Evolutionary conservation across 2,113 vertebrate species (phyloP), one percentile per base, ranked within the genome.

Genomic region (Campylorhamphus procurvoides): DNA sequence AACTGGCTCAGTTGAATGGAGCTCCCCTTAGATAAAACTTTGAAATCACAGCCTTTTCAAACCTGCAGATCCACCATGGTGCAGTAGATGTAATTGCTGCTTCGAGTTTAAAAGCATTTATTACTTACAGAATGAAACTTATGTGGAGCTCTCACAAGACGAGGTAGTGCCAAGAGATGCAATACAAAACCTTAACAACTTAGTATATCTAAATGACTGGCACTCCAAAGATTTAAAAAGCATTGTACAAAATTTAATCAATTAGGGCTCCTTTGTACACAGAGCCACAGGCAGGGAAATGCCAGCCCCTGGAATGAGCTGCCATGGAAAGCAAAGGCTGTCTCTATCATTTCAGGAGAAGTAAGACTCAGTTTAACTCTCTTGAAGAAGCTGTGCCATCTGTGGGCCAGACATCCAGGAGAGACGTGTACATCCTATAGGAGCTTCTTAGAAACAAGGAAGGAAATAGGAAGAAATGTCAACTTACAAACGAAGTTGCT

Each of bases 261-360:
- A 4, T 76, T 2, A 0, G 64, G 4, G 9, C 42, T 80, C 0
- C 0, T 18, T 40, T 31, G 3, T 14, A 37, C 33, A 69, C 35
- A 73, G 24, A 64, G 78, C 44, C 46, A n/a, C 49, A 40, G 77
- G 58, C 22, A 66, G 37, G 25, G 29, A n/a, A 84, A 66, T 16
- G 35, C 12, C 68, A 67, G 59, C 55, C 60, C 72, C 76, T 75
- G 52, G 76, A 81, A 44, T 5, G 17, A 89, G 35, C 47, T 67
- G 39, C 47, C 49, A 59, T 1, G 12, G 87, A 58, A 91, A 80
- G 59, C 46, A 84, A 68, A 81, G 55, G 28, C 22, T 62, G 25
- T 14, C 9, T 71, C 68, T 20, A 4, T 15, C 16, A 5, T 46
- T 71, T 59, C 18, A 35, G 12, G 33, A 64, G 28, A 24, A 71